Percentiles rank a stretch among this genome's conserved stretches.
These are phyloP conservation scores for Coracias cyanogaster DNA, from an alignment of 2,797 vertebrate genomes.

Conservation along the genomic window DNA sequence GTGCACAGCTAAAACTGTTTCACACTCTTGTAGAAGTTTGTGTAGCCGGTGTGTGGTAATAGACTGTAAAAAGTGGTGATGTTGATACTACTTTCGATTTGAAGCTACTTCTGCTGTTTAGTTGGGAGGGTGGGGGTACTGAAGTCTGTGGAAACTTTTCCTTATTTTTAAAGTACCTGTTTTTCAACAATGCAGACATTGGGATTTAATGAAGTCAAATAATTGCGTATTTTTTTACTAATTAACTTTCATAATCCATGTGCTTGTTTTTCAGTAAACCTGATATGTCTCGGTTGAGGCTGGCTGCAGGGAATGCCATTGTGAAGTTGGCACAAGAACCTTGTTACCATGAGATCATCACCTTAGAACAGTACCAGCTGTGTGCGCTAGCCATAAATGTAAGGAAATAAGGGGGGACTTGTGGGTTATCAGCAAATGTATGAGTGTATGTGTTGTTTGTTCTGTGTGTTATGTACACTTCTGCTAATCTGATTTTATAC, in stretches of 20 bases:
- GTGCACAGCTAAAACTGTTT: background rate
- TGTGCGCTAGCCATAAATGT: constrained; percentile 97
- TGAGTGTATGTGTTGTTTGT: background rate
- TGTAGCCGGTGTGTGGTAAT: background rate
- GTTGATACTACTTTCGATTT: background rate
- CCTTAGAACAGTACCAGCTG: constrained; percentile 96
- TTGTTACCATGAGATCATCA: constrained; percentile 98
- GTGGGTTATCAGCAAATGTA: background rate
- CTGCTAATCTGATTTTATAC: background rate
- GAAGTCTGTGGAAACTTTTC: background rate
- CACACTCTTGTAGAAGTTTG: background rate
- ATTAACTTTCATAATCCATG: constrained; percentile 1
- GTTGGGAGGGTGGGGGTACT: fast-evolving
- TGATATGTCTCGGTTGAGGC: constrained; percentile 95
- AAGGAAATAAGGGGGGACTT: constrained; percentile 69
- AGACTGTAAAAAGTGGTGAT: background rate
- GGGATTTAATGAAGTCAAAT: background rate
- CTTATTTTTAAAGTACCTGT: background rate
- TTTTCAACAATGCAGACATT: background rate
- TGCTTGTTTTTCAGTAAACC: constrained; percentile 89
- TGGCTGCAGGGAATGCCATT: constrained; percentile 93
- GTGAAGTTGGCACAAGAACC: constrained; percentile 97
- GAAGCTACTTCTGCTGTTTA: background rate
- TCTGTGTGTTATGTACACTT: background rate
- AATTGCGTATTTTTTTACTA: background rate